Conservation (phyloP, 2,113 vertebrate genomes). For the Romanogobio albipinnatus region DNA sequence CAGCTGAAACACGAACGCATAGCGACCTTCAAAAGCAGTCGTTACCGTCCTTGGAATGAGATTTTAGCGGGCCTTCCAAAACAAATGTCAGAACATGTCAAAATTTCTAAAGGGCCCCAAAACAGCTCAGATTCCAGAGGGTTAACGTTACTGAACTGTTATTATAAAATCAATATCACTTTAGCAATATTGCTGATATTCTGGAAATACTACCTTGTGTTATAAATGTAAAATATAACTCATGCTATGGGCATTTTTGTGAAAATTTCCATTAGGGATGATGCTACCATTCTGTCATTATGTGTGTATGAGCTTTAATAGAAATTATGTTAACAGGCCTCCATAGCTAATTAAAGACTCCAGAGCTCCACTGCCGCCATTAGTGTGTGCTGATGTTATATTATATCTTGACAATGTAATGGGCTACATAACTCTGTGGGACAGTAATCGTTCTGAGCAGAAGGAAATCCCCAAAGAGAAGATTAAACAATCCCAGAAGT, state of each 20-base stretch:
- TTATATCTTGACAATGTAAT: conserved; percentile 4
- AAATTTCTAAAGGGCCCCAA: too few relatives aligned
- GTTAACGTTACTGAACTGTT: too few relatives aligned
- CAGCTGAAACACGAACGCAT: too few relatives aligned
- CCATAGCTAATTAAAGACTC: background rate
- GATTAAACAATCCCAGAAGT: background rate
- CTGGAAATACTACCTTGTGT: too few relatives aligned
- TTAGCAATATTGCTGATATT: too few relatives aligned
- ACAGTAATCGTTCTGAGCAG: background rate
- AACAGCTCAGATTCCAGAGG: too few relatives aligned
- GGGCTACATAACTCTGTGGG: background rate
- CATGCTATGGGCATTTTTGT: background rate
- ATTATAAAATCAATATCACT: too few relatives aligned
- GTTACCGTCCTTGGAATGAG: too few relatives aligned
- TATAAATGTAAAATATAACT: too few relatives aligned
- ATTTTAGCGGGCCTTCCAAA: too few relatives aligned
- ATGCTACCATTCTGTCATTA: background rate
- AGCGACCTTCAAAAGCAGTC: too few relatives aligned
- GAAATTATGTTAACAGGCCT: conserved; percentile 19
- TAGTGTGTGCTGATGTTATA: conserved; percentile 17
- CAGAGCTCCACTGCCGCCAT: background rate
- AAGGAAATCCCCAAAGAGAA: background rate
- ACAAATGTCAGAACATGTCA: too few relatives aligned
- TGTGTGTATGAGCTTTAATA: background rate
- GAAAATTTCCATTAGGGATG: background rate